phyloP scores from a whole-genome alignment of 1,140 invertebrate genomes.

The Ladona fulva region DNA sequence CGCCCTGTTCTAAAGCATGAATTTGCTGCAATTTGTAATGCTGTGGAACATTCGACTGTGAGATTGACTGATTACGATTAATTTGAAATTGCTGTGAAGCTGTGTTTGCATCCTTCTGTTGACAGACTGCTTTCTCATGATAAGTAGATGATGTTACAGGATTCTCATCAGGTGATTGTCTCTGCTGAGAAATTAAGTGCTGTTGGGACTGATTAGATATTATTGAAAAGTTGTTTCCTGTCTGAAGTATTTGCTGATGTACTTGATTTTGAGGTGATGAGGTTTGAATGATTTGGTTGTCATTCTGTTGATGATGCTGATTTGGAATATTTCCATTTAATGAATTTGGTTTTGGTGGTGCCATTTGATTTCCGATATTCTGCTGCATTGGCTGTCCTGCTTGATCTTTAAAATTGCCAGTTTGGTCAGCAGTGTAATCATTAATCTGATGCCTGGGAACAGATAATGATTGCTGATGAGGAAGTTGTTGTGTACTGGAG shows the following conservation, averaged over 20 bases:
- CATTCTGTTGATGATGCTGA: background rate
- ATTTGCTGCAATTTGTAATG: background rate
- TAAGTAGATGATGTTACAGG: conserved; percentile 62
- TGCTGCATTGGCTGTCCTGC: background rate
- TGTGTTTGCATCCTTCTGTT: background rate
- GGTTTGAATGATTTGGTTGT: background rate
- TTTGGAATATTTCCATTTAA: background rate
- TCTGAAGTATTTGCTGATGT: background rate
- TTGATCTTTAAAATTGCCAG: background rate
- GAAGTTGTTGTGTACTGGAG: background rate
- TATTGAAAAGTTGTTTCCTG: background rate
- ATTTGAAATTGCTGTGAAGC: background rate
- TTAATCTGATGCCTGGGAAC: background rate
- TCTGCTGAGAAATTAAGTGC: background rate
- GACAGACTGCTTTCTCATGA: conserved; percentile 40
- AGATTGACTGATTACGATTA: background rate
- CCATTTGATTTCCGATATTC: background rate
- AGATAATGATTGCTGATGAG: background rate
- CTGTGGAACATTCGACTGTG: background rate
- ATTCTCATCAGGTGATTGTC: conserved; percentile 45
- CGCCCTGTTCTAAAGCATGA: background rate
- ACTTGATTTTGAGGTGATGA: background rate
- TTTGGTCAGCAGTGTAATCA: background rate
- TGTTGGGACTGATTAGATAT: background rate
- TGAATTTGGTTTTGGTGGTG: background rate